A percentile compares a stretch with the other conserved stretches of the same genome.
These are phyloP conservation scores for Watsonalla binaria DNA, from an alignment of 2,888 invertebrate genomes.

Conservation along the genomic window DNA sequence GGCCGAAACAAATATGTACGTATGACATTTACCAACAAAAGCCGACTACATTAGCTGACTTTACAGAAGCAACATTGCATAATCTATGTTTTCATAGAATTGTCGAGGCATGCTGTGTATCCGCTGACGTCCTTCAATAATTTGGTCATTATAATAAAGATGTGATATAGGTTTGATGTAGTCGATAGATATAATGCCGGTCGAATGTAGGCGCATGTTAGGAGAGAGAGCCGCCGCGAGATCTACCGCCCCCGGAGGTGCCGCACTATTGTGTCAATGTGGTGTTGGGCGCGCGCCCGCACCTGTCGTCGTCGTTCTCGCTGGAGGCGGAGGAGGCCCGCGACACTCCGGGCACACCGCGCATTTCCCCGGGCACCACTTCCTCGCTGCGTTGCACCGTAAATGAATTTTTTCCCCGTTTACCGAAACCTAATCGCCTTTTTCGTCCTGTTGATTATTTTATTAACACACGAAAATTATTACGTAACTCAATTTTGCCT, in stretches of 20 bases:
- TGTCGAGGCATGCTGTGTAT: constrained; percentile 31
- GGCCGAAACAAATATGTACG: constrained; percentile 8
- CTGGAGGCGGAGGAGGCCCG: constrained; percentile 96
- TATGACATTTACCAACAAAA: constrained; percentile 44
- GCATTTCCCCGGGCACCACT: constrained; percentile 92
- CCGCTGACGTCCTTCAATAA: neutral
- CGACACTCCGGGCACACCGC: constrained; percentile 78
- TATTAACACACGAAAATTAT: constrained; percentile 6
- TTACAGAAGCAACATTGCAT: constrained; percentile 63
- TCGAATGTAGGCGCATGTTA: too few species aligned
- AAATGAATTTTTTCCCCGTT: constrained; percentile 96
- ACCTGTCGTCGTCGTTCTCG: constrained; percentile 96
- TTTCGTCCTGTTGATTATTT: constrained; percentile 87
- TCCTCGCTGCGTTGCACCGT: constrained; percentile 99
- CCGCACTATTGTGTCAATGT: constrained; percentile 73
- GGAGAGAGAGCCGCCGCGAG: constrained; percentile 17
- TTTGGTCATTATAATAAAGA: too few species aligned
- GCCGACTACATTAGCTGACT: constrained; percentile 31
- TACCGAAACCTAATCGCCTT: constrained; percentile 96
- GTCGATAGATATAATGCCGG: too few species aligned
- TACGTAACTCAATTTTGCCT: neutral
- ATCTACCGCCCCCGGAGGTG: constrained; percentile 55
- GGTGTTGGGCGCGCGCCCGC: constrained; percentile 43
- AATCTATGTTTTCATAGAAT: constrained; percentile 28
- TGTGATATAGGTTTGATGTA: too few species aligned